Percentiles rank a stretch among this genome's conserved stretches.
These are phyloP conservation scores for Sebastes alutus DNA, from an alignment of 2,797 vertebrate species.

Conservation along the genomic window DNA sequence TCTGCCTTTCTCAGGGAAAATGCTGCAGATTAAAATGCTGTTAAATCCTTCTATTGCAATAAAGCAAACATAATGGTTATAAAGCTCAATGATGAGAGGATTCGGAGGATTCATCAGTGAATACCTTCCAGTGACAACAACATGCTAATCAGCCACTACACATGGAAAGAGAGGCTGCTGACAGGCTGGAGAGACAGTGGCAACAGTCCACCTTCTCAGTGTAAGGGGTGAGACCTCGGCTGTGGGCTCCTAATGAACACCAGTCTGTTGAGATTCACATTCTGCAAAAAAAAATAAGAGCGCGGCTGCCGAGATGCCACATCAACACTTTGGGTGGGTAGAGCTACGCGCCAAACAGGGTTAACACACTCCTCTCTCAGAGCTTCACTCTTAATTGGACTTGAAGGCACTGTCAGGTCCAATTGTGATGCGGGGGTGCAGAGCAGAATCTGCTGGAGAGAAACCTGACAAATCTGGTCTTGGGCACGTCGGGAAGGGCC, in stretches of 20 bases:
- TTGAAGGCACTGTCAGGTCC: conserved; percentile 83
- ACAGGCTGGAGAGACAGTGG: conserved; percentile 42
- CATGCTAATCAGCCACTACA: conserved; percentile 5
- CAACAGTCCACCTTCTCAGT: conserved; percentile 40
- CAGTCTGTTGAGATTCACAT: conserved; percentile 58
- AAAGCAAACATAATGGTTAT: conserved; percentile 26
- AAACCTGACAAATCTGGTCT: conserved; percentile 77
- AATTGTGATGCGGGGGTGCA: conserved; percentile 74
- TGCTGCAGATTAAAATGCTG: conserved; percentile 10
- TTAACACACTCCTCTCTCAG: conserved; percentile 72
- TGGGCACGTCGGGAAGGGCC: conserved; percentile 28
- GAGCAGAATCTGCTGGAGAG: conserved; percentile 70
- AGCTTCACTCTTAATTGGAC: conserved; percentile 80
- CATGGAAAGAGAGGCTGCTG: conserved; percentile 22
- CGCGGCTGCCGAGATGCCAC: conserved; percentile 59
- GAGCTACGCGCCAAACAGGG: conserved; percentile 62
- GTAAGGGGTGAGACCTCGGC: conserved; percentile 35
- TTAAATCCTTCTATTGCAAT: conserved; percentile 7
- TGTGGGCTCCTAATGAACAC: conserved; percentile 61
- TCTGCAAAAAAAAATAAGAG: conserved; percentile 38
- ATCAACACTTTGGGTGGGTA: conserved; percentile 71
- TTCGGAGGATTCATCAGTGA: background rate
- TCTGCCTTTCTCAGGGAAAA: conserved; percentile 16
- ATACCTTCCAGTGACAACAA: background rate
- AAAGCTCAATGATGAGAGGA: background rate